These are phyloP conservation scores for Apis mellifera DNA, from an alignment of 1,140 invertebrate species.

Conservation along the genomic window DNA sequence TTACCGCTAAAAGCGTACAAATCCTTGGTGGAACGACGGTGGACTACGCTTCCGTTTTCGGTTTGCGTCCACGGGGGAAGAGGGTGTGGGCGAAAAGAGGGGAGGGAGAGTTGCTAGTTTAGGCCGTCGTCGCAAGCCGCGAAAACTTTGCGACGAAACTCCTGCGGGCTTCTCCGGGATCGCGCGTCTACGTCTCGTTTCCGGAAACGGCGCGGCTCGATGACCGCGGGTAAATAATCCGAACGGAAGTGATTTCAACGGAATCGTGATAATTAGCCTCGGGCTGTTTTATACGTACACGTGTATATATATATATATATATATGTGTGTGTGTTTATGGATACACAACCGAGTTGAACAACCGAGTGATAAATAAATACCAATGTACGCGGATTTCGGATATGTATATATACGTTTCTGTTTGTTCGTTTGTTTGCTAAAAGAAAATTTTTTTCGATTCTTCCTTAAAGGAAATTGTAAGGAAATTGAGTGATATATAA, in stretches of 20 bases:
- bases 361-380: too few relatives aligned
- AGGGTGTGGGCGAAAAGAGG: not conserved
- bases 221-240: slow-evolving; percentile 12
- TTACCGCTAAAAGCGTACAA: slow-evolving; percentile 77
- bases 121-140: slow-evolving; percentile 59
- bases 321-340: too few relatives aligned
- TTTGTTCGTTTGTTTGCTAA: too few relatives aligned
- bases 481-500: too few relatives aligned
- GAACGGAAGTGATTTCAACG: not conserved
- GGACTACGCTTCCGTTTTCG: not conserved
- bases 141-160: slow-evolving; percentile 64
- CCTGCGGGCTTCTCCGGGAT: slow-evolving; percentile 30
- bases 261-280: not conserved
- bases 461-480: too few relatives aligned
- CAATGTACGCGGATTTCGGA: too few relatives aligned
- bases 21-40: slow-evolving; percentile 63
- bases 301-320: too few relatives aligned
- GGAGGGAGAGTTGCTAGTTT: slow-evolving; percentile 64
- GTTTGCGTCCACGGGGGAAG: too few relatives aligned
- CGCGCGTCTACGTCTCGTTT: slow-evolving; percentile 16
- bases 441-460: too few relatives aligned
- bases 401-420: too few relatives aligned
- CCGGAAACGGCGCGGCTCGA: not conserved
- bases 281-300: too few relatives aligned
- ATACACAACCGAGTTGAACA: too few relatives aligned